Evolutionary conservation across 2,113 vertebrate species (phyloP), one percentile per base, ranked within the genome.

Genomic region (Heterotilapia buettikoferi): DNA sequence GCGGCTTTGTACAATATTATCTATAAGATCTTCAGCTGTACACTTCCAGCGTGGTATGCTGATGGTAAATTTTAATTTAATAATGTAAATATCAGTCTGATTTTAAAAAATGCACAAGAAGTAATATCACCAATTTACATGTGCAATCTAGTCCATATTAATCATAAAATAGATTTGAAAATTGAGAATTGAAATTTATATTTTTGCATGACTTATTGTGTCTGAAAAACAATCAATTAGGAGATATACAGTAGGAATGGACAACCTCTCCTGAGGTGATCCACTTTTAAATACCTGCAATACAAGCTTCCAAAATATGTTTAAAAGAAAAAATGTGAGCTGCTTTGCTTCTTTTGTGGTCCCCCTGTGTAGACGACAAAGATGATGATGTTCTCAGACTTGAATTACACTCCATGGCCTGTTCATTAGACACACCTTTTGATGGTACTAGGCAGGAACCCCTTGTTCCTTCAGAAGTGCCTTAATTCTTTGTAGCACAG

Each of bases 261-360:
- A 73, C 38, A 71, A 14, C 12, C 5, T 26, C 38, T 18, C 66
- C 13, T 16, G 38, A 73, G 13, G 13, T 73, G 38, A 73, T 26
- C 38, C 66, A 45, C 40, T 0, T 43, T 73, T 45, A 73, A 18
- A 73, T 0, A 73, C 0, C 21, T 73, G 21, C 40, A 26, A 10
- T 43, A 73, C 66, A 73, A 73, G 8, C 13, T 73, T 73, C 40
- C 21, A 73, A 45, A 73, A 45, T 18, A 26, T 16, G 38, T 24
- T 40, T 24, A 73, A 26, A 43, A 45, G 21, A 6, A 14, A 19
- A 45, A 45, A 71, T 45, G 8, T 45, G 68, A 26, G 68, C 68
- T 26, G 21, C 38, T 18, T 18, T 45, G 68, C 1, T 16, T 1
- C 7, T 26, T 45, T 73, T 73, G 68, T 26, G n/a, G 13, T 24